A percentile compares a stretch with the other conserved stretches of the same genome.
These are phyloP conservation scores for Portunus trituberculatus DNA, from an alignment of 1,140 invertebrate genomes.

Conservation along the genomic window DNA sequence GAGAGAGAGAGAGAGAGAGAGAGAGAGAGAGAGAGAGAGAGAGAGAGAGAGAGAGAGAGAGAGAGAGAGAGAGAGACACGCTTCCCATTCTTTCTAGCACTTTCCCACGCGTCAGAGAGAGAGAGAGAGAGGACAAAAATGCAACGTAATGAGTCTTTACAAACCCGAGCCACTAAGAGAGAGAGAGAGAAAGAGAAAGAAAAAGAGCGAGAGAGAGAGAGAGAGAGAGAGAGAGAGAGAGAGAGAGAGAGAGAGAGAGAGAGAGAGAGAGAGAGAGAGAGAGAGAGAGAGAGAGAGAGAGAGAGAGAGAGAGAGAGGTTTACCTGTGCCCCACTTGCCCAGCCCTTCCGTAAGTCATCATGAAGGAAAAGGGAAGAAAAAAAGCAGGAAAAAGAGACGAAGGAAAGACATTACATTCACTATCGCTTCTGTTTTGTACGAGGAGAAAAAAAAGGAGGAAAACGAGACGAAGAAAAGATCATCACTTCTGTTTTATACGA, in stretches of 20 bases:
- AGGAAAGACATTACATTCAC: not conserved
- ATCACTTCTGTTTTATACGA: too few relatives aligned
- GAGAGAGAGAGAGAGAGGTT: not conserved
- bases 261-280: not conserved
- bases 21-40: not conserved
- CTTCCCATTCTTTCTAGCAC: too few relatives aligned
- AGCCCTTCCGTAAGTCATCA: not conserved
- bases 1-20: too few relatives aligned
- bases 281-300: not conserved
- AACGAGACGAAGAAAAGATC: too few relatives aligned
- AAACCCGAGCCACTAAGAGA: not conserved
- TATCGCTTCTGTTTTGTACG: too few relatives aligned
- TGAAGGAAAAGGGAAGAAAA: not conserved
- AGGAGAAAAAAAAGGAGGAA: too few relatives aligned
- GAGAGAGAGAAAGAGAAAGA: too few relatives aligned
- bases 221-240: not conserved
- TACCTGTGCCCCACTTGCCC: not conserved
- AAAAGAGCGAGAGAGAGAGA: not conserved
- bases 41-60: not conserved
- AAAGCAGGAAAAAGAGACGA: not conserved
- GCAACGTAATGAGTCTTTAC: not conserved
- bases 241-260: not conserved
- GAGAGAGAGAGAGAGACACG: not conserved
- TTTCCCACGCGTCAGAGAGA: too few relatives aligned
- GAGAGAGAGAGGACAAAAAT: not conserved